A percentile compares a stretch with the other conserved stretches of the same genome.
phyloP scores from a whole-genome alignment of 2,888 invertebrate species.

The Watsonalla cultraria region DNA sequence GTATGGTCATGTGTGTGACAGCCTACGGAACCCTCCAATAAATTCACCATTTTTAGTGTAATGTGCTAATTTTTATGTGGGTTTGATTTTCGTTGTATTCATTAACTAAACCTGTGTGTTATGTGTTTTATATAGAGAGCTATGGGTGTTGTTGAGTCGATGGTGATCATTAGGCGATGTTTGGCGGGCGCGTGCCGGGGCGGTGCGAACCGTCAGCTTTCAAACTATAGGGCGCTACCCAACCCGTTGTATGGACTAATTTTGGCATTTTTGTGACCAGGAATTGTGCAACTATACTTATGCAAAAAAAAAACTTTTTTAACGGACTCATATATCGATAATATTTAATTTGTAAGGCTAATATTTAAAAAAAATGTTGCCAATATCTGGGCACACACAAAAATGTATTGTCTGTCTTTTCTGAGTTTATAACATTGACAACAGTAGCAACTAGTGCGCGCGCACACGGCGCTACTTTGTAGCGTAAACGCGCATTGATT shows the following conservation, averaged over 20 bases:
- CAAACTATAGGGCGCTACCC: slow-evolving; percentile 17
- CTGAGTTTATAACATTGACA: slow-evolving; percentile 57
- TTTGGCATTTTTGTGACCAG: slow-evolving; percentile 30
- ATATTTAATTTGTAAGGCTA: slow-evolving; percentile 10
- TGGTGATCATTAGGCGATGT: slow-evolving; percentile 40
- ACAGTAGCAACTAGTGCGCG: slow-evolving; percentile 63
- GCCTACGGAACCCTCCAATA: slow-evolving; percentile 66
- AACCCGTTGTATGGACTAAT: slow-evolving; percentile 12
- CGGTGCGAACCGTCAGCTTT: slow-evolving; percentile 27
- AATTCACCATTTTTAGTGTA: slow-evolving; percentile 69
- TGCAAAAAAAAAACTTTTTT: neutral
- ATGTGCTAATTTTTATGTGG: slow-evolving; percentile 75
- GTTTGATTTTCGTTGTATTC: slow-evolving; percentile 75
- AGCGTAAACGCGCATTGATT: slow-evolving; percentile 33
- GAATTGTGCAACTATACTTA: slow-evolving; percentile 21
- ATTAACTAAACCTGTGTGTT: slow-evolving; percentile 77
- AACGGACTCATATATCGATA: slow-evolving; percentile 16
- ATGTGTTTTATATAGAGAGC: slow-evolving; percentile 73
- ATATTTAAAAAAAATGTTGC: neutral
- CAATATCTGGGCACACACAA: slow-evolving; percentile 10
- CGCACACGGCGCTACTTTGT: slow-evolving; percentile 56
- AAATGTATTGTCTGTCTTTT: slow-evolving; percentile 33
- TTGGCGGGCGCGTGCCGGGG: slow-evolving; percentile 51
- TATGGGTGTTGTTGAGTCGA: slow-evolving; percentile 62
- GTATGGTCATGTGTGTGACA: slow-evolving; percentile 20